Evolutionary conservation across 2,888 invertebrate species (phyloP).

Genomic region (Acheta domesticus): DNA sequence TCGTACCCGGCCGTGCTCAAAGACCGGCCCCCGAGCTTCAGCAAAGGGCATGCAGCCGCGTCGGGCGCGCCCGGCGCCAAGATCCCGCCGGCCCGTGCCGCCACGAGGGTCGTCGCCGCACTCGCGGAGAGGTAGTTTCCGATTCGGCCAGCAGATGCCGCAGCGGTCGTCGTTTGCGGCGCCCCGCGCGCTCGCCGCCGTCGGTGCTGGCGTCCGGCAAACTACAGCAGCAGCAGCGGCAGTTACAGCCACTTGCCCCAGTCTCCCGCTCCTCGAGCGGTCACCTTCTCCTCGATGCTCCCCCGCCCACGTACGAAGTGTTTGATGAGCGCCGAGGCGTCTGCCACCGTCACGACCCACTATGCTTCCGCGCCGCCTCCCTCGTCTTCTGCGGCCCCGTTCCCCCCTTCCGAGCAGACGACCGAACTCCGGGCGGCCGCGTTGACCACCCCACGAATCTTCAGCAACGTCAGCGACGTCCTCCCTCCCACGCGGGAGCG

Average conservation of each 20-base stretch:
- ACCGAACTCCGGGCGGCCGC: neutral
- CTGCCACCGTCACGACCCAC: neutral
- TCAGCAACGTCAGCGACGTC: neutral
- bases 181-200: neutral
- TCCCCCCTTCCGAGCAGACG: too few relatives aligned
- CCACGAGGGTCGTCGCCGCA: constrained; percentile 68
- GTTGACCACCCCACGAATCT: neutral
- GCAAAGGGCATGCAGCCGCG: constrained; percentile 23
- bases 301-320: neutral
- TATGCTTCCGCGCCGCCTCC: too few relatives aligned
- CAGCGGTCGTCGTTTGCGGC: neutral
- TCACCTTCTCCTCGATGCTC: neutral
- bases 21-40: constrained; percentile 49
- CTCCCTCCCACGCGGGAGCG: neutral
- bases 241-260: neutral
- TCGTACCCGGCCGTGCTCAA: constrained; percentile 74
- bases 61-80: constrained; percentile 29
- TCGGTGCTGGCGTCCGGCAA: neutral
- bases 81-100: constrained; percentile 79
- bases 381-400: too few relatives aligned
- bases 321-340: neutral
- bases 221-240: constrained; percentile 7
- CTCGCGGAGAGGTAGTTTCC: constrained; percentile 24
- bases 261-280: neutral
- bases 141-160: neutral